Conservation (phyloP, 2,797 vertebrate genomes). For the Crax fasciolata region DNA sequence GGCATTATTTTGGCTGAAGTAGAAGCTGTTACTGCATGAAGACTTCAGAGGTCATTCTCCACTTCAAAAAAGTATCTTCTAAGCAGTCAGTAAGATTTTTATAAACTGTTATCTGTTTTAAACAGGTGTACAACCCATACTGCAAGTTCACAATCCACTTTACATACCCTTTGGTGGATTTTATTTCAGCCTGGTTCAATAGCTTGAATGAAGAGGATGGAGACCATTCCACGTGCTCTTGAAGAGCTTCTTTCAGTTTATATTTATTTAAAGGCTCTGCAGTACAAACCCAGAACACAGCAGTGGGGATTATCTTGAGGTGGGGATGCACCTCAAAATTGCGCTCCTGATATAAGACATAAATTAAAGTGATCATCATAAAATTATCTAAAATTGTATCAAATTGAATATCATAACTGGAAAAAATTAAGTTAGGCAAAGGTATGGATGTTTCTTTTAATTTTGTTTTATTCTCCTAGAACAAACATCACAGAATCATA, state of each 20-base stretch:
- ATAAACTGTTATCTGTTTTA: neutral
- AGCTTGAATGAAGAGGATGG: neutral
- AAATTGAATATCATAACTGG: neutral
- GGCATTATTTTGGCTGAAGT: neutral
- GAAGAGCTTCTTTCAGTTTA: neutral
- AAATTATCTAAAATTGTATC: neutral
- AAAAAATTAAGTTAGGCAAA: neutral
- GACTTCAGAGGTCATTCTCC: neutral
- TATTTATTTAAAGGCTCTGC: neutral
- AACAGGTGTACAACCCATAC: neutral
- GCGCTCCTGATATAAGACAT: neutral
- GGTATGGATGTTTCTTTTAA: neutral
- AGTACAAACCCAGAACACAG: neutral
- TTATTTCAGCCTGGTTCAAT: neutral
- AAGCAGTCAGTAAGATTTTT: neutral
- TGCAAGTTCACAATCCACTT: neutral
- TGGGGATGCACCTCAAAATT: neutral
- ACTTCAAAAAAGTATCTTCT: neutral
- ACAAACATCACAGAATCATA: neutral
- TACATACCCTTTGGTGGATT: neutral
- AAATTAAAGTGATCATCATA: neutral
- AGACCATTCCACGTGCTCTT: neutral
- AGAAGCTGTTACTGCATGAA: neutral
- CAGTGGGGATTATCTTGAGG: neutral
- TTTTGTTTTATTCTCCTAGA: neutral